Conservation (phyloP, 2,113 vertebrate genomes). For the Hydrolagus affinis region DNA sequence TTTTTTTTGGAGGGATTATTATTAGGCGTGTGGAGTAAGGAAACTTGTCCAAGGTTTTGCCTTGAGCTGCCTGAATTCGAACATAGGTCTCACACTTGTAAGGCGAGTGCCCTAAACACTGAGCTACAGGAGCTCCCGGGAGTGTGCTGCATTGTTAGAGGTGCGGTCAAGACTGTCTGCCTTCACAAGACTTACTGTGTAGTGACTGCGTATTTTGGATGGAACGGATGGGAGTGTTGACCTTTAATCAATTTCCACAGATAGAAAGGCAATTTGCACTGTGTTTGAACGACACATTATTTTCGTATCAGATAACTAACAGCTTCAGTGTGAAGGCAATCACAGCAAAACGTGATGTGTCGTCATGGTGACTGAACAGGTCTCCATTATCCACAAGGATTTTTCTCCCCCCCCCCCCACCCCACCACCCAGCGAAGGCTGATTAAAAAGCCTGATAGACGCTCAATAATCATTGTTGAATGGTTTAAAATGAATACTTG, state of each 20-base stretch:
- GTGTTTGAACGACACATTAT: neutral
- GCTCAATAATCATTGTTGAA: constrained; percentile 11
- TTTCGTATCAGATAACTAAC: constrained; percentile 3
- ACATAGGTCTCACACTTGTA: too few species aligned
- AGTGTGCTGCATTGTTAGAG: too few species aligned
- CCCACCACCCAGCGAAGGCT: neutral
- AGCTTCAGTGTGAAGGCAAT: neutral
- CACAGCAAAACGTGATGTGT: neutral
- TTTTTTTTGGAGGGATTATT: too few species aligned
- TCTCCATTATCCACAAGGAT: neutral
- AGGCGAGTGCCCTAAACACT: too few species aligned
- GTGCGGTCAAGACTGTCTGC: too few species aligned
- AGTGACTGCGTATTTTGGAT: too few species aligned
- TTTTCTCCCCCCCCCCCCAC: too few species aligned
- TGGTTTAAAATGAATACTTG: constrained; percentile 5
- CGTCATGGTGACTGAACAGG: neutral
- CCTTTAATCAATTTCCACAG: neutral
- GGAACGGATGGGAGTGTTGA: neutral
- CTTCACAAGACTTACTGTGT: too few species aligned
- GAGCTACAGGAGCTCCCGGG: too few species aligned
- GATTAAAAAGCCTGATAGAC: constrained; percentile 4
- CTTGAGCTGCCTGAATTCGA: too few species aligned
- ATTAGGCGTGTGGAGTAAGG: too few species aligned
- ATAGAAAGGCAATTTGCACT: neutral
- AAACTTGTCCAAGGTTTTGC: too few species aligned